These are phyloP conservation scores for Imbricaverruca yamaguchii DNA, from an alignment of 2,888 invertebrate species.

Conservation along the genomic window DNA sequence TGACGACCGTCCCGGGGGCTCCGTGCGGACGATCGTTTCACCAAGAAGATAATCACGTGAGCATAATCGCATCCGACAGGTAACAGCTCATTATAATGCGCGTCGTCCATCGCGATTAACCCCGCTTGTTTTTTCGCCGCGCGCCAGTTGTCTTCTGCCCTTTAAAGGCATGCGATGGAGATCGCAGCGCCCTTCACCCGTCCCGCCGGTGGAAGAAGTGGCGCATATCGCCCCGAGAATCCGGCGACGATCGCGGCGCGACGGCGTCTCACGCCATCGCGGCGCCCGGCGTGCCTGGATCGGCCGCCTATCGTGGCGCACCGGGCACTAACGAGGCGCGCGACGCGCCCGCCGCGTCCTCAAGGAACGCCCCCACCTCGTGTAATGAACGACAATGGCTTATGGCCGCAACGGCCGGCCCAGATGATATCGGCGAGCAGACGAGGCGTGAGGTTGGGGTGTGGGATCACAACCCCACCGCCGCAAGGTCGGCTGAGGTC, in stretches of 20 bases:
- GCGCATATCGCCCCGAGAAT: neutral
- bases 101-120: neutral
- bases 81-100: neutral
- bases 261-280: neutral
- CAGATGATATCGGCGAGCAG: neutral
- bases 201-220: neutral
- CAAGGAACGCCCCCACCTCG: neutral
- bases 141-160: neutral
- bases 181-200: neutral
- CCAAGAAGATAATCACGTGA: no score
- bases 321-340: conserved; percentile 1
- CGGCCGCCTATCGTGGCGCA: conserved; percentile 4
- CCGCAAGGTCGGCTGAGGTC: no score
- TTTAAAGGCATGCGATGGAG: neutral
- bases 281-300: neutral
- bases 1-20: no score
- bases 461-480: no score
- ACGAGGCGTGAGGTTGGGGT: neutral
- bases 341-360: neutral
- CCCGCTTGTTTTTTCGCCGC: neutral
- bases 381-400: neutral
- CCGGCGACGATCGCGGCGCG: neutral
- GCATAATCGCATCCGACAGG: neutral
- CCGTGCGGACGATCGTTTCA: no score
- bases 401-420: neutral